These are phyloP conservation scores for Pandion haliaetus DNA, from an alignment of 2,113 vertebrate genomes.

Conservation along the genomic window DNA sequence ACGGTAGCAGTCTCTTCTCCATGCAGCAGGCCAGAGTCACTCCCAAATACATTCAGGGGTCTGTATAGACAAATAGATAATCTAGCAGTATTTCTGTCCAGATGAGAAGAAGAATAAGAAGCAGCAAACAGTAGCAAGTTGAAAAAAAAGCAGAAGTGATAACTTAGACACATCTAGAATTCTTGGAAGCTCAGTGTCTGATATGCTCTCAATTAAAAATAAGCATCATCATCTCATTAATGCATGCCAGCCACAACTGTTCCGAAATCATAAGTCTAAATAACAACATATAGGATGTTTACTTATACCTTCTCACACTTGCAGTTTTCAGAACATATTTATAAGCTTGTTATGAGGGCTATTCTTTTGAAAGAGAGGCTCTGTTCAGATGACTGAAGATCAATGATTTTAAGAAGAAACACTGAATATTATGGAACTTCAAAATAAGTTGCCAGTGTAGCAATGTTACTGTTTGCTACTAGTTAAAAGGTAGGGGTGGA, in stretches of 20 bases:
- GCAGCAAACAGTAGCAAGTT: accelerated
- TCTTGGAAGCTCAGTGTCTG: not conserved
- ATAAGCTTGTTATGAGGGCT: not conserved
- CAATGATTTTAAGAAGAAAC: not conserved
- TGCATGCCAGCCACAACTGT: not conserved
- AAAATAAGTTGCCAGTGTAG: not conserved
- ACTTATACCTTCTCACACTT: not conserved
- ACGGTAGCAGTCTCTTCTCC: not conserved
- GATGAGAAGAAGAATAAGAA: not conserved
- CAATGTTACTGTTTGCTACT: not conserved
- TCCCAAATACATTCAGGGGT: not conserved
- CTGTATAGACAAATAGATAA: not conserved
- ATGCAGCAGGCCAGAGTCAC: not conserved
- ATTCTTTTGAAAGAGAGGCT: not conserved
- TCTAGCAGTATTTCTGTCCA: not conserved
- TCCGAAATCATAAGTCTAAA: not conserved
- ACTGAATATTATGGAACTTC: not conserved
- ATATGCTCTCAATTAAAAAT: not conserved
- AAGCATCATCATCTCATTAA: not conserved
- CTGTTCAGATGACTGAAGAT: not conserved
- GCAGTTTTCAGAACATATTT: not conserved
- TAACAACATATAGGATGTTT: not conserved
- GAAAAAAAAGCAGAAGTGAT: not conserved
- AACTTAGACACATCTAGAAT: not conserved
- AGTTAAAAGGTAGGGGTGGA: not conserved